Evolutionary conservation across 37 sponge, comb jelly and placozoan species (phyloP).

Genomic region (Halisarca cf. caerulea): DNA sequence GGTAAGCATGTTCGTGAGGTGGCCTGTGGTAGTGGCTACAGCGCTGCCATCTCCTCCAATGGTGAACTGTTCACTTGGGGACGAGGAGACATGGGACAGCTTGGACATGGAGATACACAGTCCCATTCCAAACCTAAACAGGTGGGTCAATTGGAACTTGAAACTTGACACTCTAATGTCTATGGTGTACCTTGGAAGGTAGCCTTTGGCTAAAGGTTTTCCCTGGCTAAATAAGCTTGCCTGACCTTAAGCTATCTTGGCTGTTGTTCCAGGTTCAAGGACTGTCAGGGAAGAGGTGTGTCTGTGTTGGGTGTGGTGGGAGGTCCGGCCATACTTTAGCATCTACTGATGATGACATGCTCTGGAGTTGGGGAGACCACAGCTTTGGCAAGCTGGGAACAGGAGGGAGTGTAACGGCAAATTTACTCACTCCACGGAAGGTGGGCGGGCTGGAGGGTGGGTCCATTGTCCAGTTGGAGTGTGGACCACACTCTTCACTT

Average conservation of each 20-base stretch:
- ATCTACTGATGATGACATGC: constrained; percentile 71
- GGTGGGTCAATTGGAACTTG: constrained; percentile 27
- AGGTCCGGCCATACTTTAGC: constrained; percentile 90
- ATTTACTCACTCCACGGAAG: constrained; percentile 25
- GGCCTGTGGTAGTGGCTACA: constrained; percentile 88
- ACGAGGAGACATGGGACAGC: constrained; percentile 78
- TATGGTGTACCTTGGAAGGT: neutral
- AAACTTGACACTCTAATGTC: neutral
- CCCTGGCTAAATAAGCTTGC: neutral
- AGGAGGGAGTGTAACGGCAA: constrained; percentile 22
- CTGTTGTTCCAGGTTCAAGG: constrained; percentile 77
- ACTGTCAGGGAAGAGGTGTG: constrained; percentile 65
- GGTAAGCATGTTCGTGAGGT: constrained; percentile 87
- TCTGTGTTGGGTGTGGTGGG: constrained; percentile 81
- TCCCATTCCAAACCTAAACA: constrained; percentile 85
- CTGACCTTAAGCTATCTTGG: neutral
- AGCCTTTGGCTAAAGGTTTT: too few relatives aligned
- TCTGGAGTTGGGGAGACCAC: constrained; percentile 94
- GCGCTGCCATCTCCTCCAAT: constrained; percentile 84
- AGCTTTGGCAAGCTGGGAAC: constrained; percentile 87
- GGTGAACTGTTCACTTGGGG: constrained; percentile 98
- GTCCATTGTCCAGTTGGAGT: constrained; percentile 75
- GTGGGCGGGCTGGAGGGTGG: constrained; percentile 22
- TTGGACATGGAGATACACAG: constrained; percentile 84
- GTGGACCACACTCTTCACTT: constrained; percentile 90